Conservation (phyloP, 2,888 invertebrate species). For the Pinctada fucata region DNA sequence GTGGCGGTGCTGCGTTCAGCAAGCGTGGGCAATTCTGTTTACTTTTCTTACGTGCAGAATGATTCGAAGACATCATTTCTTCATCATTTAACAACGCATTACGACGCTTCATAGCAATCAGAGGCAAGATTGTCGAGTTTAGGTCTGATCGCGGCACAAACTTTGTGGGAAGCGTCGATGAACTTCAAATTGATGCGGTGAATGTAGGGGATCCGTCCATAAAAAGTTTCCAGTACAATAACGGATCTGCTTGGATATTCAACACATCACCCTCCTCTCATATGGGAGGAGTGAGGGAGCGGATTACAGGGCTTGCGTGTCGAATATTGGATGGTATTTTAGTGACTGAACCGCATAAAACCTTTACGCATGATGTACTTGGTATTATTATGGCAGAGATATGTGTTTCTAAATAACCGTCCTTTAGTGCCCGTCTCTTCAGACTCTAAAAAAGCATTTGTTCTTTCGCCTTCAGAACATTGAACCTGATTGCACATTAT, state of each 20-base stretch:
- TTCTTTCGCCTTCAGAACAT: constrained; percentile 28
- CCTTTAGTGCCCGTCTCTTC: constrained; percentile 28
- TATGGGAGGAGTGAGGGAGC: constrained; percentile 45
- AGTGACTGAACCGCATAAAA: background rate
- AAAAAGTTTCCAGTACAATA: background rate
- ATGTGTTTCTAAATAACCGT: constrained; percentile 37
- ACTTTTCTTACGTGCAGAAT: constrained; percentile 49
- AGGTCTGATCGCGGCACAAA: constrained; percentile 37
- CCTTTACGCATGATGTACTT: constrained; percentile 37
- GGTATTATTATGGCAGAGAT: constrained; percentile 41
- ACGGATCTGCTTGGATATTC: constrained; percentile 34
- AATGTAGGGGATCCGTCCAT: constrained; percentile 24
- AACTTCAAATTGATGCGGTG: constrained; percentile 15
- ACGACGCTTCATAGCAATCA: constrained; percentile 31
- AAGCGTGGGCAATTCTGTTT: constrained; percentile 49
- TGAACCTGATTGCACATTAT: no score
- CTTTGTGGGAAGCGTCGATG: constrained; percentile 30
- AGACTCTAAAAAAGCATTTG: constrained; percentile 36
- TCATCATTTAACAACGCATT: no score
- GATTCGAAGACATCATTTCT: constrained; percentile 35
- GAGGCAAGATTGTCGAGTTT: background rate
- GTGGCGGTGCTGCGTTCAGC: constrained; percentile 12
- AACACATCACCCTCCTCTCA: constrained; percentile 40
- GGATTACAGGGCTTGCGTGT: constrained; percentile 34
- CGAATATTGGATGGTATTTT: constrained; percentile 38